Base-by-base conservation (phyloP, 2,888 invertebrate species). In the Osedax fenrisi region DNA sequence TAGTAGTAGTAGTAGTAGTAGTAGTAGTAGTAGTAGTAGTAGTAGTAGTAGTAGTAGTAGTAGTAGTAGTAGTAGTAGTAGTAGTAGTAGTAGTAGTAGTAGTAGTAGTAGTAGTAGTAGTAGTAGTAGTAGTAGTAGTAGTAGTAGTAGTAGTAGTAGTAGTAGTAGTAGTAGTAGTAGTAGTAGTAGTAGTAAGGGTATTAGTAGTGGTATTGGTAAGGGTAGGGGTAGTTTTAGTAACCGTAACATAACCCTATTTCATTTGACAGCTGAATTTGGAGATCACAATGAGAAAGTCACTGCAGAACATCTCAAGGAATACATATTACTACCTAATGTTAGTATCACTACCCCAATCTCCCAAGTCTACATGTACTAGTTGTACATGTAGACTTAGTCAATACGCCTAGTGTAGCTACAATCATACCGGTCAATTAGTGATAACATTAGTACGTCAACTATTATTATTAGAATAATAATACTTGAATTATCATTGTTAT, bases 241-340 rank as follows among this genome's bases (percentile, higher is more conserved):
- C n/a, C n/a, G n/a, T n/a, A n/a, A n/a, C n/a, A n/a, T n/a, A n/a
- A n/a, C n/a, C n/a, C n/a, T n/a, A n/a, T n/a, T n/a, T n/a, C n/a
- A n/a, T n/a, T n/a, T n/a, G n/a, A 61, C 80, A 87, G 95, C 94
- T 17, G 96, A 97, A 85, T 94, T 94, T 86, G 95, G 95, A 41
- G 94, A 94, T 85, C 90, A 90, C 84, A 91, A 93, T 83, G 92
- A 93, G 83, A 87, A 92, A 79, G 94, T 94, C 82, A 92, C 93
- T 0, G 89, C 91, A 74, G 94, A 95, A 79, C 94, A 93, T 84
- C 87, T 96, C 76, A 92, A 92, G 84, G 93, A 94, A 81, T 90
- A 93, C 82, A 88, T 91, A 77, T 89, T 95, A 70, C 91, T 96
- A 85, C 96, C 96, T 1, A 93, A 92, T 87, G 94, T 93, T 85